Base-by-base conservation (phyloP, 1,140 invertebrate genomes). In the Vanessa atalanta region DNA sequence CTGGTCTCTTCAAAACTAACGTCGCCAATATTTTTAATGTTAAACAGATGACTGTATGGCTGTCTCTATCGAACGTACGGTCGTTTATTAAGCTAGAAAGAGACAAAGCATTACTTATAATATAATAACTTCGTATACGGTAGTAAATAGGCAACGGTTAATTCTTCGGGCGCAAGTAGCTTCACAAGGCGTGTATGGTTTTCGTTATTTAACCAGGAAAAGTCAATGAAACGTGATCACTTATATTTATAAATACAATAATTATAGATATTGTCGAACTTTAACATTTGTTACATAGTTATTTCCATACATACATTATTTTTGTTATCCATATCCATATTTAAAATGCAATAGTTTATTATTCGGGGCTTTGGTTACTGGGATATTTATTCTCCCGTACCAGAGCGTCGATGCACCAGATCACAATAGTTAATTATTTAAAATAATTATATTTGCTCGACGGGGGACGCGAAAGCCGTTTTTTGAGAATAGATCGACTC, bases 271-370 rank as follows among this genome's bases (percentile, higher is more conserved):
- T 82, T 80, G 83, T 86, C 84, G 79, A 85, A 86, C 80, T 90
- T 88, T 90, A 84, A 82, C 84, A 85, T 70, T 89, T 90, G 88
- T 92, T 92, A 87, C 81, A 91, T 90, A 89, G 84, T 89, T 89
- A 82, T 90, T 88, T 82, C 87, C 85, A 91, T 89, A 91, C 88
- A 92, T 78, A 88, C 83, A 87, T 88, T 87, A 85, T 90, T 88
- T 91, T 92, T 92, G 88, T 90, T 92, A 86, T 78, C 83, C 87
- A 87, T 86, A 83, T 81, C 87, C 90, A 92, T 91, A 79, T 88
- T 83, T 86, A 90, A 92, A 92, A 91, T 90, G 90, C 90, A 92
- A 92, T 92, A 92, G 90, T 82, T 80, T 83, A 83, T 75, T 70
- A 50, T 81, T 80, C 79, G 65, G 48, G 53, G 75, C 73, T 83